phyloP scores from a whole-genome alignment of 2,888 invertebrate species.

The Gastracanthus pulcherrimus region DNA sequence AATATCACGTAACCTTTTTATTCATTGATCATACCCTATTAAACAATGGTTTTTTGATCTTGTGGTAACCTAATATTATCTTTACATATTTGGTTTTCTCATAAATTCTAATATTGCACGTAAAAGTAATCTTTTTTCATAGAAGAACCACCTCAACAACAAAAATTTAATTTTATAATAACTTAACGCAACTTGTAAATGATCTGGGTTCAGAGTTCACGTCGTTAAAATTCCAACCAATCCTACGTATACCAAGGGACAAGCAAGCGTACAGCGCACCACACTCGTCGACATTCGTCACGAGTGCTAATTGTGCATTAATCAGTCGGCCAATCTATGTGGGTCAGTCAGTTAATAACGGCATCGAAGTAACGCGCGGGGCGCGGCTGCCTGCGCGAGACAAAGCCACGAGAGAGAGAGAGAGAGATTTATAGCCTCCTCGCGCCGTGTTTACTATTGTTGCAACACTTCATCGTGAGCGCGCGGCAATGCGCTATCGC shows the following conservation, averaged over 20 bases:
- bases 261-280: not conserved
- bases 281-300: constrained; percentile 41
- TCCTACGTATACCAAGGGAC: not conserved
- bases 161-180: too few species aligned
- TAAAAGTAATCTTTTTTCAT: too few species aligned
- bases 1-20: too few species aligned
- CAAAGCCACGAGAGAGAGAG: constrained; percentile 59
- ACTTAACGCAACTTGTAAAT: too few species aligned
- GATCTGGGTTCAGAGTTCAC: too few species aligned
- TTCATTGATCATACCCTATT: too few species aligned
- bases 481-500: not conserved
- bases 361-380: constrained; percentile 64
- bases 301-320: constrained; percentile 67
- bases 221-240: not conserved
- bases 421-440: constrained; percentile 65
- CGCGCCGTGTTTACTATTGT: constrained; percentile 56
- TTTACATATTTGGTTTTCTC: too few species aligned
- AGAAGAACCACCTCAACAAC: too few species aligned
- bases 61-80: too few species aligned
- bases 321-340: constrained; percentile 69
- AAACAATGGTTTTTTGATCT: too few species aligned
- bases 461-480: constrained; percentile 55
- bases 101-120: too few species aligned
- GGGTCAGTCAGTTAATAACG: constrained; percentile 70
- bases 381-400: constrained; percentile 67